A percentile compares a stretch with the other conserved stretches of the same genome.
These are phyloP conservation scores for Odontesthes bonariensis DNA, from an alignment of 2,113 vertebrate genomes.

Conservation along the genomic window DNA sequence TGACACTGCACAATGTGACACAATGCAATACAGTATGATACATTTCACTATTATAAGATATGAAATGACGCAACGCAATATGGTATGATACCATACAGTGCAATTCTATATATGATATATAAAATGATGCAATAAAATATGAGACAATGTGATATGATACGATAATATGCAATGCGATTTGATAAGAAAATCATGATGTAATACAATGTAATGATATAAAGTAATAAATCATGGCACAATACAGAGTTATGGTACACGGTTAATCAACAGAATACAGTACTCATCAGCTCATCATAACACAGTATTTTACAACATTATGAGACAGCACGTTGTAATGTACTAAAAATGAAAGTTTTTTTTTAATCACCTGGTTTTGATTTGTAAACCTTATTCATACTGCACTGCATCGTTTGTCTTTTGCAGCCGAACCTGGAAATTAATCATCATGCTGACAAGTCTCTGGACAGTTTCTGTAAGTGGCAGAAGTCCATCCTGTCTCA, in stretches of 20 bases:
- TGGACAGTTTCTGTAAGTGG: slow-evolving; percentile 99
- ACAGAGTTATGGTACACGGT: no score
- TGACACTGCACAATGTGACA: no score
- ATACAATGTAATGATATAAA: no score
- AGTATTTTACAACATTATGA: no score
- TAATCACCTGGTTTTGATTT: background rate
- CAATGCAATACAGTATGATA: background rate
- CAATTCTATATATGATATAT: background rate
- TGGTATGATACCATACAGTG: background rate
- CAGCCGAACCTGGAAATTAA: slow-evolving; percentile 99
- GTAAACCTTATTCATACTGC: background rate
- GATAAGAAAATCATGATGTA: background rate
- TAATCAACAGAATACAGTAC: no score
- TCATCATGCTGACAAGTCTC: slow-evolving; percentile 99
- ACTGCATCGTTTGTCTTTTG: slow-evolving; percentile 82
- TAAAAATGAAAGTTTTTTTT: background rate
- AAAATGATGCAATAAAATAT: background rate
- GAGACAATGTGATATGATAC: background rate
- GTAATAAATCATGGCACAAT: no score
- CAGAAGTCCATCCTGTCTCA: slow-evolving; percentile 98
- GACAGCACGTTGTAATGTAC: no score
- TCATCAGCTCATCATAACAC: no score
- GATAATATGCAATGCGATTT: background rate
- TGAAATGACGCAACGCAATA: background rate
- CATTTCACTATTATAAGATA: background rate